A percentile compares a stretch with the other conserved stretches of the same genome.
These are phyloP conservation scores for Argyresthia albistria DNA, from an alignment of 2,888 invertebrate species.

Conservation along the genomic window DNA sequence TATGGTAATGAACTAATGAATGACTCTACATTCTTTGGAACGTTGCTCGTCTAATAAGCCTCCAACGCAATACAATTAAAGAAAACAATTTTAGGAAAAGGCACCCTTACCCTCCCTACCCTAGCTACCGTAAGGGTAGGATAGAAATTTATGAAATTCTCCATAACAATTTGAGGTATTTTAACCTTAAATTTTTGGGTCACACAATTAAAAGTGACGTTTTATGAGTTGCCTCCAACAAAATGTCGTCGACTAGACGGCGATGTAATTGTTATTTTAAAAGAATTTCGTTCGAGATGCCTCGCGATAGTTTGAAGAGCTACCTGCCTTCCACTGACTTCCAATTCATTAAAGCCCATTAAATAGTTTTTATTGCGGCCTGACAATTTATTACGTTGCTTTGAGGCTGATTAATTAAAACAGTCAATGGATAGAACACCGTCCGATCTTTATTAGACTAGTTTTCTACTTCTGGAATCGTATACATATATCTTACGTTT, in stretches of 20 bases:
- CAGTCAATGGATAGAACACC: constrained; percentile 42
- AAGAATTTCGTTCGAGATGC: constrained; percentile 30
- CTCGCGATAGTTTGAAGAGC: constrained; percentile 33
- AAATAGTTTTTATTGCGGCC: constrained; percentile 50
- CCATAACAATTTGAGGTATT: constrained; percentile 20
- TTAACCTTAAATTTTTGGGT: constrained; percentile 26
- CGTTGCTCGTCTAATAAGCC: too few relatives aligned
- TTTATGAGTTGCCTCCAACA: constrained; percentile 3
- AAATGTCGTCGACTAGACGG: constrained; percentile 19
- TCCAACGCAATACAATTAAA: too few relatives aligned
- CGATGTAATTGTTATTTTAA: constrained; percentile 43
- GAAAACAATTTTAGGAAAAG: background rate
- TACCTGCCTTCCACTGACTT: constrained; percentile 50
- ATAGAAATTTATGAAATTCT: background rate
- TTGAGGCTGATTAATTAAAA: constrained; percentile 53
- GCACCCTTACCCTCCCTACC: background rate
- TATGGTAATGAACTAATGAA: too few relatives aligned
- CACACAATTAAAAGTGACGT: constrained; percentile 37
- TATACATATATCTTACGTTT: too few relatives aligned
- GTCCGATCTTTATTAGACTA: too few relatives aligned
- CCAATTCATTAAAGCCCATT: constrained; percentile 63
- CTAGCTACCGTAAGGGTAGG: background rate
- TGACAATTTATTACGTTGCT: constrained; percentile 43
- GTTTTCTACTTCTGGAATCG: too few relatives aligned
- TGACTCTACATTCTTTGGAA: too few relatives aligned